Conservation (phyloP, 2,888 invertebrate genomes). For the Lycophotia porphyrea region DNA sequence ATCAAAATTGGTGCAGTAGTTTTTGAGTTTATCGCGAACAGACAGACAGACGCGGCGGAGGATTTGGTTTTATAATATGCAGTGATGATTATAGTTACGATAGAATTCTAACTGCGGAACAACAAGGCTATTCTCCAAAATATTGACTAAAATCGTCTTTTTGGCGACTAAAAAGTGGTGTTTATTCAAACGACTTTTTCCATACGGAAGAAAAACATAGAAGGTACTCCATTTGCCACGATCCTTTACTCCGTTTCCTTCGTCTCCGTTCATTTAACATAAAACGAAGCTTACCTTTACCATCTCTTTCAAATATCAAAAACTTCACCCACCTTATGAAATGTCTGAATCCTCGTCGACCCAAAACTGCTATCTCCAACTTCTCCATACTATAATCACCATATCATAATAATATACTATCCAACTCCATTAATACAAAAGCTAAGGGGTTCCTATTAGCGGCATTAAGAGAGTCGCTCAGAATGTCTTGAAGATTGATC, state of each 20-base stretch:
- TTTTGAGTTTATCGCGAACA: no score
- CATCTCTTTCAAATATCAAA: not conserved
- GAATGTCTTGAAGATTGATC: conserved; percentile 60
- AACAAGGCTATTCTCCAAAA: no score
- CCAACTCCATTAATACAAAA: conserved; percentile 38
- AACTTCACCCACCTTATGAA: not conserved
- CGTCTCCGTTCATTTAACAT: not conserved
- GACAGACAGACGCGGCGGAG: no score
- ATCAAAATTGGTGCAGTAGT: no score
- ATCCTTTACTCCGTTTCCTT: not conserved
- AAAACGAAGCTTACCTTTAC: not conserved
- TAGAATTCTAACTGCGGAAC: no score
- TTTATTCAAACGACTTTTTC: no score
- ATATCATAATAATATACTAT: not conserved
- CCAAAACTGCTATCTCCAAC: not conserved
- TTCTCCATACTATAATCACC: conserved; percentile 15
- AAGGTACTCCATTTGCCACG: not conserved
- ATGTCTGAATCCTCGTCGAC: not conserved
- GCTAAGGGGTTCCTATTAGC: conserved; percentile 44
- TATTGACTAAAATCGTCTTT: no score
- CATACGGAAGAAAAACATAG: no score
- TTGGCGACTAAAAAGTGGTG: no score
- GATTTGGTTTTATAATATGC: no score
- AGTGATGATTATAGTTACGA: no score
- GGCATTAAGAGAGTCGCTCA: conserved; percentile 46